Conservation (phyloP, 2,888 invertebrate species). For the Lochmaea crataegi region DNA sequence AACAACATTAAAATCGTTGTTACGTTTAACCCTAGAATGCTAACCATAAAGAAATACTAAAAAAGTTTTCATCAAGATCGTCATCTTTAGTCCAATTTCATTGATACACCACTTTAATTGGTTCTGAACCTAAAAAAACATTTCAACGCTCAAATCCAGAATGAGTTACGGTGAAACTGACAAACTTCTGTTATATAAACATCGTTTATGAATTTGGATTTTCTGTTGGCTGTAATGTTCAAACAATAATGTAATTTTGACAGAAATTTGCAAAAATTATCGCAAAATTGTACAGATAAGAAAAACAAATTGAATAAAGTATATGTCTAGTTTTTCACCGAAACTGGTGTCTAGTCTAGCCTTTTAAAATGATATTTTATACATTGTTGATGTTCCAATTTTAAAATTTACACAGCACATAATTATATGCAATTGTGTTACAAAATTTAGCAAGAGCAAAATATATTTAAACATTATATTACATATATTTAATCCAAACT, state of each 20-base stretch:
- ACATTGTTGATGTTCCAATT: too few relatives aligned
- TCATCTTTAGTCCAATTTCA: constrained; percentile 12
- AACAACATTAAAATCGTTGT: too few relatives aligned
- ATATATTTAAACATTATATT: background rate
- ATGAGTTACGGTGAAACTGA: background rate
- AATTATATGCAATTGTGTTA: too few relatives aligned
- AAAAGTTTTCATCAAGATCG: constrained; percentile 3
- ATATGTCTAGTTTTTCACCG: too few relatives aligned
- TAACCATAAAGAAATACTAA: constrained; percentile 15
- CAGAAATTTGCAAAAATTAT: too few relatives aligned
- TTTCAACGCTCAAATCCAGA: constrained; percentile 14
- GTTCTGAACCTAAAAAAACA: constrained; percentile 28
- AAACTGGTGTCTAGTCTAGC: too few relatives aligned
- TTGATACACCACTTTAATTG: background rate
- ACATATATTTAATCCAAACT: background rate
- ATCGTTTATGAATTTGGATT: background rate
- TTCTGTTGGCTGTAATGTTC: background rate
- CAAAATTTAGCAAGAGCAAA: background rate
- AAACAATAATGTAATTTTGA: background rate
- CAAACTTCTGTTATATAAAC: background rate
- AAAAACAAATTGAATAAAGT: too few relatives aligned
- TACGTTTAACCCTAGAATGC: background rate
- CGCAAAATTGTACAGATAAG: too few relatives aligned
- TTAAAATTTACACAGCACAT: background rate
- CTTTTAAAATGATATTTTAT: too few relatives aligned